These are phyloP conservation scores for Protonemura montana DNA, from an alignment of 2,888 invertebrate species.

Conservation along the genomic window DNA sequence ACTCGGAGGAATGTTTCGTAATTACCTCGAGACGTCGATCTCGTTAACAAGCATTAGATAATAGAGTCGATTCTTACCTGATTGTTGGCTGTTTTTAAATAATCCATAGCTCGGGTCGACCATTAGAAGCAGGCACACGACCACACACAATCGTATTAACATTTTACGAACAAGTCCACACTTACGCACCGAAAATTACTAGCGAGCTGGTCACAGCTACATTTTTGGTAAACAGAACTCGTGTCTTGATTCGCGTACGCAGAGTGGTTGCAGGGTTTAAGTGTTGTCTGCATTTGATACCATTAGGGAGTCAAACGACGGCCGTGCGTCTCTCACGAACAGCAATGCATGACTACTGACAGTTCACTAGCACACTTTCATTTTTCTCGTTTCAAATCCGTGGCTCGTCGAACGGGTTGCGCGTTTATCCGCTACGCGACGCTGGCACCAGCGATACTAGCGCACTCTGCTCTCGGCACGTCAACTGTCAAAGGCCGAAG, in stretches of 20 bases:
- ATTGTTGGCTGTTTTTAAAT: not conserved
- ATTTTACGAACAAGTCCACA: not conserved
- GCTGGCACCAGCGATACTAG: not conserved
- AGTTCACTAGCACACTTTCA: not conserved
- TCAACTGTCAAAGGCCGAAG: not conserved
- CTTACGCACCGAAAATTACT: not conserved
- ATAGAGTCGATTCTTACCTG: not conserved
- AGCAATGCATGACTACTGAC: not conserved
- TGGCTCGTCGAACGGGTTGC: not conserved
- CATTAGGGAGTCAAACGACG: not conserved
- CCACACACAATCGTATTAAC: not conserved
- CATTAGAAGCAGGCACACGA: not conserved
- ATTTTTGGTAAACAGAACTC: not conserved
- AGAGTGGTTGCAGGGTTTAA: not conserved
- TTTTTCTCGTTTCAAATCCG: slow-evolving; percentile 14
- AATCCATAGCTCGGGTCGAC: not conserved
- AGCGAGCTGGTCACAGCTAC: not conserved
- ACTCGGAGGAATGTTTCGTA: not conserved
- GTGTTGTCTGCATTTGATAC: slow-evolving; percentile 1
- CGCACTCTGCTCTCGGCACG: not conserved
- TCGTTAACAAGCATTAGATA: not conserved
- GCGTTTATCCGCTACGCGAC: not conserved
- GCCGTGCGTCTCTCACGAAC: not conserved
- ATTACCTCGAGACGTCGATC: not conserved
- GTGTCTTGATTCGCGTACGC: not conserved